Conservation (phyloP, 2,797 vertebrate species). For the Zalophus californianus region DNA sequence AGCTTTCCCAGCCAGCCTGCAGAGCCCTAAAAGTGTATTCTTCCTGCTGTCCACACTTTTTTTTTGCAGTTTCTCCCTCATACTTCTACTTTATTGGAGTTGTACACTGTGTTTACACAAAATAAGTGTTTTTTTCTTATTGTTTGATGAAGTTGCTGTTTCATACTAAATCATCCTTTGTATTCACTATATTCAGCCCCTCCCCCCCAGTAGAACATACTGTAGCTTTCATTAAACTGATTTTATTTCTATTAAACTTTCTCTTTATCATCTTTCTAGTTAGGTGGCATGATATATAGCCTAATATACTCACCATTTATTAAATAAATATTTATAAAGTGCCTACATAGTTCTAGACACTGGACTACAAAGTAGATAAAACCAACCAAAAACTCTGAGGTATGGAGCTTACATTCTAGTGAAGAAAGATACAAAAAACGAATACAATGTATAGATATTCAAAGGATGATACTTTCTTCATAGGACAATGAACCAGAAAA, state of each 20-base stretch:
- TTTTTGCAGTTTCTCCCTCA: not conserved
- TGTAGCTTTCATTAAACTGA: not conserved
- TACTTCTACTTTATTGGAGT: not conserved
- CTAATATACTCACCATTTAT: not conserved
- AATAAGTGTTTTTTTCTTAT: not conserved
- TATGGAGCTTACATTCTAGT: not conserved
- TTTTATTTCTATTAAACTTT: not conserved
- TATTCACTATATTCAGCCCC: not conserved
- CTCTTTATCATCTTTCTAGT: not conserved
- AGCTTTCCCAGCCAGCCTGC: not conserved
- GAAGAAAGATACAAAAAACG: not conserved
- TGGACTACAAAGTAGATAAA: not conserved
- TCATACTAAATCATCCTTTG: not conserved
- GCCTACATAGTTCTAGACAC: not conserved
- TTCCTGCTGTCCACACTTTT: not conserved
- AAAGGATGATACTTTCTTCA: not conserved
- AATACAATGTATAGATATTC: not conserved
- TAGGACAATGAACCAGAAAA: not conserved
- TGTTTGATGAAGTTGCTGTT: slow-evolving; percentile 17
- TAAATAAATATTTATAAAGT: not conserved
- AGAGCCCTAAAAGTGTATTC: not conserved
- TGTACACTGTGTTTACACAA: not conserved
- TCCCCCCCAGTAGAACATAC: not conserved
- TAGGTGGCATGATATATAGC: not conserved
- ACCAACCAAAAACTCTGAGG: not conserved